phyloP scores from a whole-genome alignment of 2,113 vertebrate genomes.

The Hemibagrus wyckioides region DNA sequence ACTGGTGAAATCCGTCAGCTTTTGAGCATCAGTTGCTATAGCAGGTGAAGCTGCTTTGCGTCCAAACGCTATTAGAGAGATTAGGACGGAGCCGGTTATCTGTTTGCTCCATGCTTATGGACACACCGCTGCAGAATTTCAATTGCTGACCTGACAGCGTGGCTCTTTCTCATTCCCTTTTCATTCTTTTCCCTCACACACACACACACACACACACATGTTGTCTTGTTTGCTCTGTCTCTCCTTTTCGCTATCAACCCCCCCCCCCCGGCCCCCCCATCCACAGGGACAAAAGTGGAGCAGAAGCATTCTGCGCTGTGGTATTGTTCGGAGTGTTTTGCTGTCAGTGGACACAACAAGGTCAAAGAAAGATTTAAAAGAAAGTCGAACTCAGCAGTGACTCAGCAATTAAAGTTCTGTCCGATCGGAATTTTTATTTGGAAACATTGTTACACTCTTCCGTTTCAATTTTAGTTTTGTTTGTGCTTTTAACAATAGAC shows the following conservation, averaged over 20 bases:
- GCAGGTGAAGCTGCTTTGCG: background rate
- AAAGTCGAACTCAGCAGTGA: background rate
- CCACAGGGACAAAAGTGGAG: conserved; percentile 2
- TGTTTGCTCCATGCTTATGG: conserved; percentile 61
- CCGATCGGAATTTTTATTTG: background rate
- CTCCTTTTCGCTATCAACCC: background rate
- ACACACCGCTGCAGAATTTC: conserved; percentile 64
- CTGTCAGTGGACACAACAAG: conserved; percentile 5
- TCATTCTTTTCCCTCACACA: background rate
- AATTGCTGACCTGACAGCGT: conserved; percentile 51
- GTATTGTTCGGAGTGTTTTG: conserved; percentile 1
- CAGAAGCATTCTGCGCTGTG: background rate
- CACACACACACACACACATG: background rate
- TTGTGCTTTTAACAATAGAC: background rate
- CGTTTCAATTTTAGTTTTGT: too few species aligned
- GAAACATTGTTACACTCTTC: background rate
- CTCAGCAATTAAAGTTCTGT: background rate
- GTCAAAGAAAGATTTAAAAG: background rate
- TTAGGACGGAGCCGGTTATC: conserved; percentile 67
- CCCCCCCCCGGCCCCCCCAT: too few species aligned
- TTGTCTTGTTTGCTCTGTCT: background rate
- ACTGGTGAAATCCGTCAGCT: background rate
- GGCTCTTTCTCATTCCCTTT: conserved; percentile 2
- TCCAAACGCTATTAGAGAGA: conserved; percentile 64
- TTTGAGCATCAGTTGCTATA: background rate